phyloP scores from a whole-genome alignment of 2,888 invertebrate species.

The Patella depressa region DNA sequence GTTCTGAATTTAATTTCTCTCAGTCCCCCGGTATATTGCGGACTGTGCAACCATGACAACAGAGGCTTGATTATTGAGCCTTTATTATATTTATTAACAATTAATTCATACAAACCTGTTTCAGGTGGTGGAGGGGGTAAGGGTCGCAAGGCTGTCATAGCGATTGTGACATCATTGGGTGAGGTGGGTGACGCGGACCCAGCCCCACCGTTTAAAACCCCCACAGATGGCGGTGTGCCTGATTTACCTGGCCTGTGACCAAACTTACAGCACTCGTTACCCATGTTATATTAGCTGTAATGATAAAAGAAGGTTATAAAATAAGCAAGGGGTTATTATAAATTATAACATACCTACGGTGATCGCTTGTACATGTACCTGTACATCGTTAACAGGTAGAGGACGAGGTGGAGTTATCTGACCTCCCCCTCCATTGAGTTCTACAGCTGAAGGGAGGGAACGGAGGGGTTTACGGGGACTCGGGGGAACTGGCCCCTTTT shows the following conservation, averaged over 20 bases:
- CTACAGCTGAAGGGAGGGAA: slow-evolving; percentile 5
- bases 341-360: slow-evolving; percentile 1
- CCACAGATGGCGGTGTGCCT: not conserved
- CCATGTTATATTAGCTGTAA: not conserved
- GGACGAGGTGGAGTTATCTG: not conserved
- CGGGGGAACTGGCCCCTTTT: not conserved
- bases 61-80: no score
- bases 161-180: not conserved
- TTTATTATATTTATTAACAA: no score
- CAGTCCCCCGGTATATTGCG: no score
- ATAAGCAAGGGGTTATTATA: not conserved
- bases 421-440: not conserved
- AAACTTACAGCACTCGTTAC: not conserved
- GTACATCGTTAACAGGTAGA: not conserved
- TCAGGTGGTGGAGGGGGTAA: slow-evolving; percentile 1
- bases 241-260: not conserved
- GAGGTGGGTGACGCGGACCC: not conserved
- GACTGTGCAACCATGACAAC: no score
- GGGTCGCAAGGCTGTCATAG: not conserved
- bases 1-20: no score
- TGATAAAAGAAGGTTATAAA: not conserved
- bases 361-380: not conserved
- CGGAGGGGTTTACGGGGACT: not conserved
- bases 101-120: not conserved
- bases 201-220: not conserved